Evolutionary conservation across 1,140 invertebrate species (phyloP), one percentile per base, ranked within the genome.

Genomic region (Gonatopus flavifemur): DNA sequence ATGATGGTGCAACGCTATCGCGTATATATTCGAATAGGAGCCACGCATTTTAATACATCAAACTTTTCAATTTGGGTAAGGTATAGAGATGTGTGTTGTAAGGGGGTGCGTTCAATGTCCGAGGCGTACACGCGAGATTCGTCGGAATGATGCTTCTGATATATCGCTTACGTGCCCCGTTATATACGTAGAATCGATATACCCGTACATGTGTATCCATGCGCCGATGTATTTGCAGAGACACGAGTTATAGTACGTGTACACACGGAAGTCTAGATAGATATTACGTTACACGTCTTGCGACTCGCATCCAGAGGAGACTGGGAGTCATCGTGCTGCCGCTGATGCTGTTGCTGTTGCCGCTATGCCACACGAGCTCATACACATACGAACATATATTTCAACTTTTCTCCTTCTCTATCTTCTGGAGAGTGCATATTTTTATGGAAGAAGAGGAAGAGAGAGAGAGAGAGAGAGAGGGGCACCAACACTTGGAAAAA

Each of bases 141-240:
- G 51, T 55, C 50, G 47, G 47, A 55, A 56, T 47, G 55, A 59
- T 56, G 51, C 64, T 67, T 45, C 65, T 69, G 69, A 70, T 71
- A 68, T 69, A 71, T 71, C 67, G 69, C 66, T 70, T 71, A 70
- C 59, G 56, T 55, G 52, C 52, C 41, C 55, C 60, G 66, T 64
- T 62, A 66, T 53, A 57, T 49, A 52, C 40, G 39, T 7, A 16
- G 51, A 54, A 62, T 62, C 60, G 60, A 52, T 36, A n/a, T n/a
- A n/a, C n/a, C n/a, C n/a, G 35, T 40, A 35, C 13, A 43, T n/a
- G 4, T 9, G 15, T 36, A 12, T 15, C 4, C 13, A 3, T 31
- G n/a, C 13, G 13, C 19, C 25, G 25, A 28, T 28, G 12, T 28
- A 28, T 28, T 7, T 28, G 25, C 25, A 28, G 6, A 28, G 25